phyloP scores from a whole-genome alignment of 2,888 invertebrate genomes.

The Troides helena region DNA sequence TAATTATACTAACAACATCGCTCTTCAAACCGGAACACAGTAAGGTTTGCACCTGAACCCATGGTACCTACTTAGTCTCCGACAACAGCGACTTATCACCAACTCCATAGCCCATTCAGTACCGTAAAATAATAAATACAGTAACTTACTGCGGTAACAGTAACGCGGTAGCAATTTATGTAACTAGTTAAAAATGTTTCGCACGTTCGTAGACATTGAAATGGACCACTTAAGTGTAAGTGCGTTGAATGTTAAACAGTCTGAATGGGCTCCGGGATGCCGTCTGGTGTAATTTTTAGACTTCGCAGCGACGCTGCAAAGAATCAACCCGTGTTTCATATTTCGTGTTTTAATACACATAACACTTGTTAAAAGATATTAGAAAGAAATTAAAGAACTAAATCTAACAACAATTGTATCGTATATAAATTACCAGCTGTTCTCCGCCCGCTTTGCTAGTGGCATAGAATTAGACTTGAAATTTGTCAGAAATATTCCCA shows the following conservation, averaged over 20 bases:
- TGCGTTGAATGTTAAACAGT: conserved; percentile 26
- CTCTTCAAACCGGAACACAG: no score
- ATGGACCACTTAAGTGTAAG: conserved; percentile 23
- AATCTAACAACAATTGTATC: no score
- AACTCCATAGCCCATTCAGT: not conserved
- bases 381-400: no score
- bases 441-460: no score
- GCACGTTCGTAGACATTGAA: conserved; percentile 22
- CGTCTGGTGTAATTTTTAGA: not conserved
- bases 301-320: not conserved
- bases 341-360: not conserved
- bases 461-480: no score
- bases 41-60: no score
- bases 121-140: not conserved
- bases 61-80: no score
- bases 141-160: not conserved
- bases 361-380: not conserved
- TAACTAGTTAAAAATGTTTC: conserved; percentile 11
- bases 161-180: conserved; percentile 14
- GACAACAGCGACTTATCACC: no score
- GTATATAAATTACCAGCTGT: no score
- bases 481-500: no score
- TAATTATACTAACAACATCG: no score
- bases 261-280: conserved; percentile 1
- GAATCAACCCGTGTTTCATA: not conserved